Base-by-base conservation (phyloP, 2,113 vertebrate genomes). In the Bucco capensis region DNA sequence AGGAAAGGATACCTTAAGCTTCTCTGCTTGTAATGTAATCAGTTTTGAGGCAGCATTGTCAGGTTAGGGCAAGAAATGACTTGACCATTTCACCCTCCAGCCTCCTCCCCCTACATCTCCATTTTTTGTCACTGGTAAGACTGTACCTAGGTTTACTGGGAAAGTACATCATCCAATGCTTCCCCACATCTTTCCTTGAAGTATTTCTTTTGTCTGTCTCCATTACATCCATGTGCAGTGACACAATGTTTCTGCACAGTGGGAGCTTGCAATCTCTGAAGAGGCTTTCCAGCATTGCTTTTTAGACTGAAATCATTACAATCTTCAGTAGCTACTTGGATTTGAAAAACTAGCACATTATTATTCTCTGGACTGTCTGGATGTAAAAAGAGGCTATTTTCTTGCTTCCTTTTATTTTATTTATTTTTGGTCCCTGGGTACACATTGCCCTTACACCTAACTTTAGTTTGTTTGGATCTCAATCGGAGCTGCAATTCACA, bases 251-350 rank as follows among this genome's bases (percentile, higher is more conserved):
- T 97, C 96, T 95, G 96, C 97, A 97, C 97, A 97, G 96, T 97
- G 94, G 97, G 96, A 97, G 96, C 94, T 94, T 96, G 96, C 97
- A 96, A 89, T 97, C 97, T 98, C 97, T 92, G 93, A 97, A 98
- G 96, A 97, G 93, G 96, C 93, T 98, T 98, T 97, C 95, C 95
- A 97, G 97, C 95, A 79, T 94, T 96, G 96, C 97, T 96, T 98
- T 98, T 97, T 97, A 96, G 96, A 94, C 94, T 97, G 97, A 97
- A 98, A 97, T 97, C 97, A 97, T 98, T 98, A 96, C 96, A 96
- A 87, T 97, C 95, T 96, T 97, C 96, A 97, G 96, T 97, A 97
- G 96, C 96, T 97, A 93, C 96, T 97, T 96, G 94, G 95, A 97
- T 97, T 91, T 96, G 91, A 96, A 97, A 97, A 97, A 97, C 97